Conservation (phyloP, 2,113 vertebrate genomes). For the Pholis gunnellus region DNA sequence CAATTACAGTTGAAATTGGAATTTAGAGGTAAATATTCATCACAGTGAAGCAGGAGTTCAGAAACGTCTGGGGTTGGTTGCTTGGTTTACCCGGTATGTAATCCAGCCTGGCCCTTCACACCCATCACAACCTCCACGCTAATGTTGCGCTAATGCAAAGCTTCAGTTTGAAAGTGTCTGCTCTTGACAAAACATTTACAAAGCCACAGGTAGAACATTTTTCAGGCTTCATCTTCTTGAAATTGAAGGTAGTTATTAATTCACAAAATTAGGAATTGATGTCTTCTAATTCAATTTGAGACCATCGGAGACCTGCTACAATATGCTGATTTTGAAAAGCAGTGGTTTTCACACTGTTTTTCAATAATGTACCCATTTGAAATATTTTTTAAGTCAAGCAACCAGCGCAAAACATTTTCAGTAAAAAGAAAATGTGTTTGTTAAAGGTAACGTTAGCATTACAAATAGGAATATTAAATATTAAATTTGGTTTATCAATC, state of each 20-base stretch:
- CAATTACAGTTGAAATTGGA: neutral
- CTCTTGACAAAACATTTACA: neutral
- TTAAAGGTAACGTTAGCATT: too few species aligned
- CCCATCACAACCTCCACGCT: neutral
- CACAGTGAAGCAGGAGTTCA: neutral
- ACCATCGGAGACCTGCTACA: neutral
- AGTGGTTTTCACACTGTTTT: too few species aligned
- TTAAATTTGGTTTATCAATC: too few species aligned
- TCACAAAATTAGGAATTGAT: neutral
- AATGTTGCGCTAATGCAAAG: neutral
- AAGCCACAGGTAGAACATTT: neutral
- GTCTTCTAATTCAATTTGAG: neutral
- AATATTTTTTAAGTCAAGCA: neutral
- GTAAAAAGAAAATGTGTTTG: too few species aligned
- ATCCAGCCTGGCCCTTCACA: neutral
- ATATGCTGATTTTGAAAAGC: slow-evolving; percentile 4
- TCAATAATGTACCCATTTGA: neutral
- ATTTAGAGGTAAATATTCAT: neutral
- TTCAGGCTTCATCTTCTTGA: neutral
- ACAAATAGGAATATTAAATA: too few species aligned
- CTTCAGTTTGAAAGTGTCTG: neutral
- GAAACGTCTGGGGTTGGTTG: neutral
- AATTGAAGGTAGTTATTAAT: neutral
- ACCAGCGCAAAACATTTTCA: too few species aligned
- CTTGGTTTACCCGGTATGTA: neutral